A percentile compares a stretch with the other conserved stretches of the same genome.
Conservation (phyloP, 2,797 vertebrate species). For the Remorina albescens region DNA sequence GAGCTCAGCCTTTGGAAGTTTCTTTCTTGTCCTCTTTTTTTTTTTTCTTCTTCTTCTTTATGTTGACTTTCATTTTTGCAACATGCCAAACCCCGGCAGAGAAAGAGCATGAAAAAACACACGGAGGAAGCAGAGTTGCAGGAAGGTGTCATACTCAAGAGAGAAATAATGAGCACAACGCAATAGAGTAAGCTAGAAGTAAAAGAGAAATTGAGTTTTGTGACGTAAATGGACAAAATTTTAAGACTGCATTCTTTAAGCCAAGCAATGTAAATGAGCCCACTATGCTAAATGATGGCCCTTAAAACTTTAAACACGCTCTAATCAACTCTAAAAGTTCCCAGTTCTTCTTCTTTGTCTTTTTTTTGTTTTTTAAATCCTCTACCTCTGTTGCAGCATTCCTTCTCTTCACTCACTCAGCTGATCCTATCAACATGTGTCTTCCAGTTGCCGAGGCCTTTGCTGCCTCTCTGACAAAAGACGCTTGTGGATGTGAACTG, state of each 20-base stretch:
- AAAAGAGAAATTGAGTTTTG: slow-evolving; percentile 35
- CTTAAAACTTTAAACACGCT: slow-evolving; percentile 26
- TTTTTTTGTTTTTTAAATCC: slow-evolving; percentile 36
- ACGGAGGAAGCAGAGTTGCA: slow-evolving; percentile 32
- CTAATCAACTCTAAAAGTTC: slow-evolving; percentile 11
- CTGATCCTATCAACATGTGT: slow-evolving; percentile 30
- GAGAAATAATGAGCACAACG: slow-evolving; percentile 43
- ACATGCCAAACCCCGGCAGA: slow-evolving; percentile 35
- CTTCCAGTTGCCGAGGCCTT: slow-evolving; percentile 47
- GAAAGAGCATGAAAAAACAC: slow-evolving; percentile 36
- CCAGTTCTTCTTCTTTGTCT: too few species aligned
- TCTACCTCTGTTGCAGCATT: slow-evolving; percentile 53
- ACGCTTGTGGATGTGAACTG: slow-evolving; percentile 43
- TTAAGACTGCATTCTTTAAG: slow-evolving; percentile 52
- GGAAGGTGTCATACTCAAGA: slow-evolving; percentile 35
- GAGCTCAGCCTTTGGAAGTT: slow-evolving; percentile 26
- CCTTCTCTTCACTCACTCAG: slow-evolving; percentile 29
- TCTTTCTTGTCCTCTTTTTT: slow-evolving; percentile 9
- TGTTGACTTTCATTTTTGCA: slow-evolving; percentile 43
- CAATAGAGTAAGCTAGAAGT: slow-evolving; percentile 35
- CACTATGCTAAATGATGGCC: slow-evolving; percentile 35
- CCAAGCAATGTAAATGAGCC: slow-evolving; percentile 23
- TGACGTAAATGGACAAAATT: slow-evolving; percentile 12
- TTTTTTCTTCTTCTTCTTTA: not conserved
- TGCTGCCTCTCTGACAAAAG: slow-evolving; percentile 34